A percentile compares a stretch with the other conserved stretches of the same genome.
Conservation (phyloP, 2,113 vertebrate genomes). For the Casuarius casuarius region DNA sequence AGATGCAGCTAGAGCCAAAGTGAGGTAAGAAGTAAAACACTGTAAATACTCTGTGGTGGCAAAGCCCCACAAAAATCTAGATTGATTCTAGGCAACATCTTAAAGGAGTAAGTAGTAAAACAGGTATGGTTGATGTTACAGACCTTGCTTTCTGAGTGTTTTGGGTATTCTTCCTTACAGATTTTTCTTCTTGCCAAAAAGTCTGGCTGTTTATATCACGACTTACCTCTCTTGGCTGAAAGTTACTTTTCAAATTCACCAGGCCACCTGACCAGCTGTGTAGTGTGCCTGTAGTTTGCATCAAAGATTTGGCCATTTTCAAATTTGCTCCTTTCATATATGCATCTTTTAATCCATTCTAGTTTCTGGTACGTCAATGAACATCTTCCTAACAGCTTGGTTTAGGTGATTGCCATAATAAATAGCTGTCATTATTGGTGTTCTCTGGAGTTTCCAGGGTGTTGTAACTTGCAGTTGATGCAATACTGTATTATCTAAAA, state of each 20-base stretch:
- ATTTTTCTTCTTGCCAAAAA: neutral
- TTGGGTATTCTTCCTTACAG: neutral
- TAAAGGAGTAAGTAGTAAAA: neutral
- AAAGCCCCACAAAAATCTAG: neutral
- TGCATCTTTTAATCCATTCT: neutral
- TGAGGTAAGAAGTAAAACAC: neutral
- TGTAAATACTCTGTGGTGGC: neutral
- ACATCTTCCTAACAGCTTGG: neutral
- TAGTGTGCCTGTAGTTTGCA: neutral
- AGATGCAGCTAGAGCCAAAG: neutral
- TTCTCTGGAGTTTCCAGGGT: neutral
- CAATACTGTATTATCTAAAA: neutral
- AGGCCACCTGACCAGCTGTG: fast-evolving
- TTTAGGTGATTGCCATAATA: neutral
- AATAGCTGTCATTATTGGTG: neutral
- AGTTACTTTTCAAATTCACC: neutral
- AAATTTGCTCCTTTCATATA: neutral
- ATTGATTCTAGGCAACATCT: neutral
- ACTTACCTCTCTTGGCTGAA: neutral
- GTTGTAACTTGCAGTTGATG: neutral
- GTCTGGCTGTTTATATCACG: neutral
- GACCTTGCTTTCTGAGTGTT: neutral
- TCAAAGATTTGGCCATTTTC: neutral
- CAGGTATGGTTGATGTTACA: neutral
- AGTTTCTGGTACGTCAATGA: neutral